phyloP scores from a whole-genome alignment of 2,888 invertebrate genomes.

The Chydorus sphaericus region DNA sequence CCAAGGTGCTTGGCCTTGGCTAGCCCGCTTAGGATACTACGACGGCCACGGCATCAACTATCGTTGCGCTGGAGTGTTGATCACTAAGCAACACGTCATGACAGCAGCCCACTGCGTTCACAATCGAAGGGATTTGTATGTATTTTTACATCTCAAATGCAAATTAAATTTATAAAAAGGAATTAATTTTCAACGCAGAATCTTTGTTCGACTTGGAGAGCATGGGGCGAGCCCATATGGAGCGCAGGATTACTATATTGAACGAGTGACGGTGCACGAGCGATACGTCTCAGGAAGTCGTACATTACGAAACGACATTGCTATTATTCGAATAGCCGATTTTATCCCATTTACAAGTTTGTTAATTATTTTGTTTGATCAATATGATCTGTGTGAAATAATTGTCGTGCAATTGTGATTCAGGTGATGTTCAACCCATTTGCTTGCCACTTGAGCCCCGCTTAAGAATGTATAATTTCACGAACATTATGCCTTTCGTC shows the following conservation, averaged over 20 bases:
- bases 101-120: conserved; percentile 15
- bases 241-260: conserved; percentile 9
- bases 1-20: conserved; percentile 16
- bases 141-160: conserved; percentile 20
- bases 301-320: conserved; percentile 49
- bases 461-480: conserved; percentile 39
- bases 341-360: conserved; percentile 42
- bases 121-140: conserved; percentile 29
- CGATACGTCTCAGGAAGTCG: neutral
- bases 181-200: conserved; percentile 30
- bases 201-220: conserved; percentile 21
- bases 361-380: neutral
- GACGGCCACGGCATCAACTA: conserved; percentile 3
- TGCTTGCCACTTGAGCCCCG: conserved; percentile 50
- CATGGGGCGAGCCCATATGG: neutral
- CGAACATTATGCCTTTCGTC: conserved; percentile 46
- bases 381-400: neutral
- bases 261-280: neutral
- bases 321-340: conserved; percentile 45
- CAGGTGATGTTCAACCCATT: conserved; percentile 53
- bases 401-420: conserved; percentile 22
- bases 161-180: neutral
- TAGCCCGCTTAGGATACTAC: conserved; percentile 10
- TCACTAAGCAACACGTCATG: conserved; percentile 12
- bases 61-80: conserved; percentile 11